Conservation (phyloP, 1,140 invertebrate genomes). For the Acarapis woodi region DNA sequence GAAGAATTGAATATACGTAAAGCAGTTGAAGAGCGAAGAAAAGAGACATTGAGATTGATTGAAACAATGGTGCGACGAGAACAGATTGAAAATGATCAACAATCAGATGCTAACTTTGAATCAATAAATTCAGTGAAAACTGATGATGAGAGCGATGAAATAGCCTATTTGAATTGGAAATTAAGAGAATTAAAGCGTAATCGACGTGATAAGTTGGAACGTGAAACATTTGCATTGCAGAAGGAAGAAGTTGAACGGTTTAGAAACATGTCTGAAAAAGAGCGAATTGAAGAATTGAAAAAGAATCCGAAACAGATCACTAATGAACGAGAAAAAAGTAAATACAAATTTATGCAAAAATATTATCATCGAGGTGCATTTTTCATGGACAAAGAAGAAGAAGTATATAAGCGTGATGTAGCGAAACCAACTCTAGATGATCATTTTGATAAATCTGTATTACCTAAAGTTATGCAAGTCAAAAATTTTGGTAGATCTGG, state of each 20-base stretch:
- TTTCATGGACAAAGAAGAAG: slow-evolving; percentile 81
- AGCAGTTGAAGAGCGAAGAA: slow-evolving; percentile 44
- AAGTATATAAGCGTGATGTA: slow-evolving; percentile 76
- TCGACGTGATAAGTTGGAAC: slow-evolving; percentile 77
- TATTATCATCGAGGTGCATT: slow-evolving; percentile 98
- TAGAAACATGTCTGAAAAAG: slow-evolving; percentile 84
- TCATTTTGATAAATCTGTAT: slow-evolving; percentile 92
- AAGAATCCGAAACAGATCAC: slow-evolving; percentile 77
- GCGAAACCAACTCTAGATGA: slow-evolving; percentile 89
- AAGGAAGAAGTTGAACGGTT: slow-evolving; percentile 63
- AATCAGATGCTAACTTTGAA: slow-evolving; percentile 20
- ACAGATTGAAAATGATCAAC: slow-evolving; percentile 31
- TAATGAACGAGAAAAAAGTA: slow-evolving; percentile 86
- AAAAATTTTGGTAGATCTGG: slow-evolving; percentile 98
- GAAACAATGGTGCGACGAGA: slow-evolving; percentile 62
- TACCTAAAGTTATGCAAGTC: slow-evolving; percentile 99
- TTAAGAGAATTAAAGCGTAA: slow-evolving; percentile 76
- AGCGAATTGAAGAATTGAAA: slow-evolving; percentile 53
- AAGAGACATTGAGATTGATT: slow-evolving; percentile 59
- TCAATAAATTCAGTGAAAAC: slow-evolving; percentile 62
- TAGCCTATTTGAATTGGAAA: slow-evolving; percentile 95
- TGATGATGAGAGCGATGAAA: slow-evolving; percentile 92
- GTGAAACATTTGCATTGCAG: slow-evolving; percentile 39
- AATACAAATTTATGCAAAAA: slow-evolving; percentile 98
- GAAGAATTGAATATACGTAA: slow-evolving; percentile 20